Evolutionary conservation across 2,797 vertebrate genomes (phyloP).

Genomic region (Poeciliopsis infans): DNA sequence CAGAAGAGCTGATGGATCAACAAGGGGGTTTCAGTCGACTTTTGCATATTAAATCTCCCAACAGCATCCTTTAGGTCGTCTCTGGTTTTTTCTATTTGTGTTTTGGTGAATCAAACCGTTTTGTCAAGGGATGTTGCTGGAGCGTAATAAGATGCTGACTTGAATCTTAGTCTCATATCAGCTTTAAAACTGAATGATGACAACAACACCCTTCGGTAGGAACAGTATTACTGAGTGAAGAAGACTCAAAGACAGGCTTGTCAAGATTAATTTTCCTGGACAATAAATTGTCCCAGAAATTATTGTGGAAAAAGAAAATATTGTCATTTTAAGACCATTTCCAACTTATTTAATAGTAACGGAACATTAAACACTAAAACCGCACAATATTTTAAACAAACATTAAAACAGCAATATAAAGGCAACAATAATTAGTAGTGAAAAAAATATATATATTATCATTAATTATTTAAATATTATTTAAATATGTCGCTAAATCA

Average conservation of each 20-base stretch:
- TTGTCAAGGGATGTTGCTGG: slow-evolving; percentile 4
- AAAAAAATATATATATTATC: too few relatives aligned
- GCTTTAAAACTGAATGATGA: background rate
- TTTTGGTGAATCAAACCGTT: background rate
- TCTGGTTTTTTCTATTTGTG: background rate
- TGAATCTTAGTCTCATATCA: background rate
- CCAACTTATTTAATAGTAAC: too few relatives aligned
- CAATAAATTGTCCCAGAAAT: too few relatives aligned
- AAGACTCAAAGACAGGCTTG: background rate
- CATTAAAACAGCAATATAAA: too few relatives aligned
- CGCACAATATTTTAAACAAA: too few relatives aligned
- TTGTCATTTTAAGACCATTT: too few relatives aligned
- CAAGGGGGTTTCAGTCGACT: slow-evolving; percentile 72
- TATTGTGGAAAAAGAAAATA: too few relatives aligned
- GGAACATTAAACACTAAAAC: too few relatives aligned
- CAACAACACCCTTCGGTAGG: background rate
- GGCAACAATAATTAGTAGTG: too few relatives aligned
- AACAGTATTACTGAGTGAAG: background rate
- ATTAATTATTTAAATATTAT: too few relatives aligned
- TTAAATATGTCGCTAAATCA: too few relatives aligned
- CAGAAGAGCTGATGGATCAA: slow-evolving; percentile 89
- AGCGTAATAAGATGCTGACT: background rate
- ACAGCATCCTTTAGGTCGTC: slow-evolving; percentile 36
- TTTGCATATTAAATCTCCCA: slow-evolving; percentile 54
- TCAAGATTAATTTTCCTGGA: too few relatives aligned